Conservation (phyloP, 1,140 invertebrate species). For the Nymphalis io region DNA sequence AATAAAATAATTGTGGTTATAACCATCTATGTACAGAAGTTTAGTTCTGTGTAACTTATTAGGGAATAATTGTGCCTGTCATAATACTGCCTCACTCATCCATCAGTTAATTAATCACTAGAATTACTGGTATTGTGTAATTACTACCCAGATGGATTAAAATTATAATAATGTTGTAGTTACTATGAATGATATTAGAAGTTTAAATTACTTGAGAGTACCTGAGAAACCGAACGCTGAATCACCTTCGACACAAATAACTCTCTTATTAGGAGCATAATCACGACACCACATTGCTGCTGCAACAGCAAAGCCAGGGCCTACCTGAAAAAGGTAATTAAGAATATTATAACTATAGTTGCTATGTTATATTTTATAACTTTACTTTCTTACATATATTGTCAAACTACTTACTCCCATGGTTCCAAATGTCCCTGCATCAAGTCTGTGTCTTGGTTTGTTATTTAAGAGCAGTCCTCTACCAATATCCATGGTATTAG, state of each 20-base stretch:
- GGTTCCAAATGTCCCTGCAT: conserved; percentile 97
- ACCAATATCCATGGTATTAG: conserved; percentile 99
- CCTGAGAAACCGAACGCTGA: conserved; percentile 97
- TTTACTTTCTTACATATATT: not conserved
- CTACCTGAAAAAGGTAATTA: conserved; percentile 81
- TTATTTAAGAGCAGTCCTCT: conserved; percentile 92
- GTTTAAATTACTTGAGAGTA: conserved; percentile 27
- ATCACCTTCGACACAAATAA: conserved; percentile 95
- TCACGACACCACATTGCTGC: conserved; percentile 94
- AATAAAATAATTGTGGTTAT: too few relatives aligned
- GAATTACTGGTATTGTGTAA: too few relatives aligned
- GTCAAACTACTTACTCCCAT: conserved; percentile 89
- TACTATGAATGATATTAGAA: not conserved
- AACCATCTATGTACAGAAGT: too few relatives aligned
- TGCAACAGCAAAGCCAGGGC: conserved; percentile 95
- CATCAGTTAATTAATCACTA: too few relatives aligned
- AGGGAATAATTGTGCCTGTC: too few relatives aligned
- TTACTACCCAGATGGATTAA: too few relatives aligned
- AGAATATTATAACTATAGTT: too few relatives aligned
- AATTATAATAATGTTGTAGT: too few relatives aligned
- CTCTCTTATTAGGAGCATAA: conserved; percentile 88
- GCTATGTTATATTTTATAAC: not conserved
- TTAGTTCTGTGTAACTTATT: too few relatives aligned
- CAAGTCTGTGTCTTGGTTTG: conserved; percentile 91
- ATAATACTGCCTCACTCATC: too few relatives aligned